Percentiles rank a stretch among this genome's conserved stretches.
These are phyloP conservation scores for Pithys albifrons DNA, from an alignment of 2,113 vertebrate genomes.

Conservation along the genomic window DNA sequence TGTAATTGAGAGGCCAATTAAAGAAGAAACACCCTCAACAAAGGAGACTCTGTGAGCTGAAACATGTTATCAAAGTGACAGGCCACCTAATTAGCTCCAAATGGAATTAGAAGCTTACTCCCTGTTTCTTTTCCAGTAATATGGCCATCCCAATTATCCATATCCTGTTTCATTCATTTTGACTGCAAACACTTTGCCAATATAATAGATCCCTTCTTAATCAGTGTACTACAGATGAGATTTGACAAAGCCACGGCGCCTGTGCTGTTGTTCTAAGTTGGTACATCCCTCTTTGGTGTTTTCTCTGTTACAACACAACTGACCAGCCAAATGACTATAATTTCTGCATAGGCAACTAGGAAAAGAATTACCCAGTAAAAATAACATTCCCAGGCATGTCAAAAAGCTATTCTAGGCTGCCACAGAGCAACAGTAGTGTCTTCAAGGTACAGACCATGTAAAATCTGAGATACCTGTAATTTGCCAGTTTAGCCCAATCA, in stretches of 20 bases:
- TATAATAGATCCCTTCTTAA: neutral
- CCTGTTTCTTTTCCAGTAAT: conserved; percentile 1
- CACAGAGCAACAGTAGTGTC: neutral
- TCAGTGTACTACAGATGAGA: neutral
- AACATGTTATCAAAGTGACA: conserved; percentile 39
- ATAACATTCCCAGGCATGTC: neutral
- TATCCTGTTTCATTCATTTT: conserved; percentile 7
- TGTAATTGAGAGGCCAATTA: conserved; percentile 65
- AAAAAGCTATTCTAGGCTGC: neutral
- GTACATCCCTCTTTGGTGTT: neutral
- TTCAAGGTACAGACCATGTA: neutral
- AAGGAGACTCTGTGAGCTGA: conserved; percentile 19
- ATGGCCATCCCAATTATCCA: conserved; percentile 23
- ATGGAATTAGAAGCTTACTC: conserved; percentile 13
- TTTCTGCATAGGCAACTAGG: neutral
- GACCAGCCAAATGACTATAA: neutral
- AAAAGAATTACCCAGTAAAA: neutral
- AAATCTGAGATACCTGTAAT: neutral
- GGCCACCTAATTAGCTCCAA: conserved; percentile 42
- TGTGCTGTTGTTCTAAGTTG: neutral
- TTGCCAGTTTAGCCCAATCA: neutral
- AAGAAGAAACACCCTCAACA: conserved; percentile 35
- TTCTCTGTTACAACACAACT: neutral
- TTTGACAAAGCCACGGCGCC: neutral
- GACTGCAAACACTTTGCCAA: conserved; percentile 22